phyloP scores from a whole-genome alignment of 2,113 vertebrate genomes.

The Myiozetetes cayanensis region DNA sequence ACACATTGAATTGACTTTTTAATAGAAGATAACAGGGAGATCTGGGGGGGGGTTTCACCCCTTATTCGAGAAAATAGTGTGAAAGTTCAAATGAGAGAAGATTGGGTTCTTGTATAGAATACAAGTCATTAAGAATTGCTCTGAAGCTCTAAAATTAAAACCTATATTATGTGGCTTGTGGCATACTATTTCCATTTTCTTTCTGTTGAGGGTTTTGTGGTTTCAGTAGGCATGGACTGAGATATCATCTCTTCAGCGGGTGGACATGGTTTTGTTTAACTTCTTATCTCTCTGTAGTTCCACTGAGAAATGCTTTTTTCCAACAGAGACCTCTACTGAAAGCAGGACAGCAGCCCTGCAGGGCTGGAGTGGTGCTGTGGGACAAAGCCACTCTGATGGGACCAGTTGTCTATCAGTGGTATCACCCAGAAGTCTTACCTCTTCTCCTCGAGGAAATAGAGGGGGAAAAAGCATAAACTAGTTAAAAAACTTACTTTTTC shows the following conservation, averaged over 20 bases:
- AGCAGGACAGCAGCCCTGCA: not conserved
- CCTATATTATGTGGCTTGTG: not conserved
- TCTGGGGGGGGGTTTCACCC: rapidly evolving
- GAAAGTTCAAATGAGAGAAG: not conserved
- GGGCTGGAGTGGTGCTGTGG: not conserved
- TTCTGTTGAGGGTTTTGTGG: not conserved
- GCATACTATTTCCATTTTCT: not conserved
- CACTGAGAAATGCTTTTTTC: not conserved
- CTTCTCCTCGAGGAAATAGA: not conserved
- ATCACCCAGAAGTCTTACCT: not conserved
- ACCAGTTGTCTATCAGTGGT: not conserved
- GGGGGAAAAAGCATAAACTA: not conserved
- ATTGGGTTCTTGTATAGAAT: not conserved
- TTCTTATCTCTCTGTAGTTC: not conserved
- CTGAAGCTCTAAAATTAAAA: not conserved
- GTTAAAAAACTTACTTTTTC: not conserved
- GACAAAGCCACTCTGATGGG: rapidly evolving
- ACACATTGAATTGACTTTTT: not conserved
- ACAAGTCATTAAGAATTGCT: not conserved
- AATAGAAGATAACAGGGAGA: not conserved
- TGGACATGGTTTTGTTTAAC: not conserved
- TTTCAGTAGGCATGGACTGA: not conserved
- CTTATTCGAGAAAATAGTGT: not conserved
- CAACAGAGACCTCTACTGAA: slow-evolving; percentile 33
- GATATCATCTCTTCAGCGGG: not conserved